Conservation (phyloP, 1,140 invertebrate genomes). For the Eupristina koningsbergeri region DNA sequence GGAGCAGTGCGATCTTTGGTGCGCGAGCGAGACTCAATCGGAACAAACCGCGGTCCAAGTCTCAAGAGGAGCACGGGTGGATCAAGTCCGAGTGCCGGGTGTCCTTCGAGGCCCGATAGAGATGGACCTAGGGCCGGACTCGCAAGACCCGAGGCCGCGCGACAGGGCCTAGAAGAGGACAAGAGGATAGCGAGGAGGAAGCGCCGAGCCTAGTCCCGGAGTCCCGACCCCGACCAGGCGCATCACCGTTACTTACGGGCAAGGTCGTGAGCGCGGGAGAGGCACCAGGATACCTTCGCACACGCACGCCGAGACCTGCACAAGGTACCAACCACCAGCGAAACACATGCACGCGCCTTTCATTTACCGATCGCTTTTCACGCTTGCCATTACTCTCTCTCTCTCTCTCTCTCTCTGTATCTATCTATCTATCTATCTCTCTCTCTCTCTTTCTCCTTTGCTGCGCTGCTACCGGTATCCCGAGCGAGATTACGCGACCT, state of each 20-base stretch:
- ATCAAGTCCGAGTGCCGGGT: not conserved
- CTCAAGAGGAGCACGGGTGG: not conserved
- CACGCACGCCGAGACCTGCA: conserved; percentile 29
- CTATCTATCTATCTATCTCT: not conserved
- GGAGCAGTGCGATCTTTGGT: not conserved
- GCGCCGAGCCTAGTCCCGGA: conserved; percentile 34
- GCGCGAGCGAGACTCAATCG: not conserved
- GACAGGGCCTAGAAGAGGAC: conserved; percentile 26
- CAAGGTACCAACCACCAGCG: conserved; percentile 29
- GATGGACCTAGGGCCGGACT: conserved; percentile 62
- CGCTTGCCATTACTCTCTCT: not conserved
- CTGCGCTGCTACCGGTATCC: not conserved
- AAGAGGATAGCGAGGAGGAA: conserved; percentile 15
- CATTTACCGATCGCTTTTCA: not conserved
- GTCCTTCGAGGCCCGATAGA: not conserved
- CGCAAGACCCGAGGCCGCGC: conserved; percentile 53
- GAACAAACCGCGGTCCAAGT: not conserved
- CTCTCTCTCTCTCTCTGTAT: not conserved
- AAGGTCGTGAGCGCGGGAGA: conserved; percentile 26
- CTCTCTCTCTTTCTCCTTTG: not conserved
- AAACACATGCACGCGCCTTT: not conserved
- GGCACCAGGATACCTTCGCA: conserved; percentile 34
- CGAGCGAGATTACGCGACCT: not conserved
- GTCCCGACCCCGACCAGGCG: not conserved
- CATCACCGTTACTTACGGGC: conserved; percentile 45